These are phyloP conservation scores for Chaetorhynchus papuensis DNA, from an alignment of 2,113 vertebrate species.

Conservation along the genomic window DNA sequence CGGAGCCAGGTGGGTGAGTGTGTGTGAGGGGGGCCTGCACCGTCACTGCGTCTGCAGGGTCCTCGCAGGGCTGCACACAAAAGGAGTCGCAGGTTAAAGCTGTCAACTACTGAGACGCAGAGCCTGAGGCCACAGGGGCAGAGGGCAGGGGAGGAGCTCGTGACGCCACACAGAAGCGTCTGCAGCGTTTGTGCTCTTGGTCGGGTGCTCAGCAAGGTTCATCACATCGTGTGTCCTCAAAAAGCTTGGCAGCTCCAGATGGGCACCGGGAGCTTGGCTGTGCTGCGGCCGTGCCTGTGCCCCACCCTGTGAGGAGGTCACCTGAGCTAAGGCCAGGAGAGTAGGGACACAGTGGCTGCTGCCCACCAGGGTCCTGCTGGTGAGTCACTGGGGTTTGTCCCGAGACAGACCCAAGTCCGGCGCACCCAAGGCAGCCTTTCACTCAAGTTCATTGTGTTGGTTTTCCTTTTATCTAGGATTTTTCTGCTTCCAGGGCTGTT, in stretches of 20 bases:
- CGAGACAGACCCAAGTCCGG: not conserved
- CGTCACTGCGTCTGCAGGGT: not conserved
- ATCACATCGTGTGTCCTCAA: not conserved
- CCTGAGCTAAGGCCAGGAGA: not conserved
- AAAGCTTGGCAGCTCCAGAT: not conserved
- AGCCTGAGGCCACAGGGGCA: not conserved
- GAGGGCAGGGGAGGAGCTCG: not conserved
- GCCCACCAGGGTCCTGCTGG: not conserved
- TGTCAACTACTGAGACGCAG: slow-evolving; percentile 19
- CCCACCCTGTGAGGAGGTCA: not conserved
- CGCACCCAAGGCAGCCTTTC: not conserved
- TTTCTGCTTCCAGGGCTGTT: not conserved
- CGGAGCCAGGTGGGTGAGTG: not conserved
- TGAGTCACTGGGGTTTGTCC: not conserved
- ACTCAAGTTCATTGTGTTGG: not conserved
- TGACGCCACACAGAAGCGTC: not conserved
- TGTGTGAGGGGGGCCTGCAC: not conserved
- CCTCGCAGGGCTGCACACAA: not conserved
- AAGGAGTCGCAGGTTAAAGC: slow-evolving; percentile 5
- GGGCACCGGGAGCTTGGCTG: not conserved
- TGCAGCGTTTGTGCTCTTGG: not conserved
- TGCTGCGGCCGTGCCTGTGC: not conserved
- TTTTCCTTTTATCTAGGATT: not conserved
- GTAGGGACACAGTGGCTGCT: not conserved
- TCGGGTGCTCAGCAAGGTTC: not conserved